Evolutionary conservation across 2,888 invertebrate species (phyloP), one percentile per base, ranked within the genome.

Genomic region (Liopterus haemorrhoidalis): DNA sequence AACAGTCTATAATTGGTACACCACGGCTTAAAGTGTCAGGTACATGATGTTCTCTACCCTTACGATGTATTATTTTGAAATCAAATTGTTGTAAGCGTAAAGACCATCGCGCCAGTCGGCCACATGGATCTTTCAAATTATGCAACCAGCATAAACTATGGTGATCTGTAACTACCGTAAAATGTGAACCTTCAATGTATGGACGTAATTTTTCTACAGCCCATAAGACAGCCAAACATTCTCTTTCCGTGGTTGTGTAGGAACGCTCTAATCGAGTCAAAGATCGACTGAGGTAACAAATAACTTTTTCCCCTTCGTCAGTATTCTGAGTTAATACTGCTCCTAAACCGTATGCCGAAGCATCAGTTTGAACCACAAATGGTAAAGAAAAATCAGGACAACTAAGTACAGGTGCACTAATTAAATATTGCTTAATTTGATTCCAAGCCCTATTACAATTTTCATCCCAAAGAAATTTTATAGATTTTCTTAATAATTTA

Each of bases 21-120:
- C n/a, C n/a, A n/a, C n/a, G n/a, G n/a, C n/a, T n/a, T n/a, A n/a
- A n/a, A n/a, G n/a, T n/a, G 40, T 52, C 51, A 16, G 54, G 49
- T 9, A 50, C 46, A 16, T 46, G n/a, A 38, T 49, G 40, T 2
- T 54, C 49, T 21, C 42, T 46, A 5, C 49, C 48, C 32, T 51
- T 46, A 2, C 52, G 46, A 25, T 50, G 52, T 2, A 44, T 18
- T n/a, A 52, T 35, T 9, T 31, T 14, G 18, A 37, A 50, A 19
- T 46, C 48, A 21, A 35, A 46, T 32, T 50, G 50, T 18, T 46
- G 49, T 15, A 52, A 12, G 11, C 33, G 19, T 8, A 50, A 15
- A 2, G 44, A 31, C 50, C 49, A 46, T 8, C 48, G 30, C 1
- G 41, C 42, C 5, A 50, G 25, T 22, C 46, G 9, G 8, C 52